Conservation (phyloP, 2,888 invertebrate genomes). For the Mythimna lalbum region DNA sequence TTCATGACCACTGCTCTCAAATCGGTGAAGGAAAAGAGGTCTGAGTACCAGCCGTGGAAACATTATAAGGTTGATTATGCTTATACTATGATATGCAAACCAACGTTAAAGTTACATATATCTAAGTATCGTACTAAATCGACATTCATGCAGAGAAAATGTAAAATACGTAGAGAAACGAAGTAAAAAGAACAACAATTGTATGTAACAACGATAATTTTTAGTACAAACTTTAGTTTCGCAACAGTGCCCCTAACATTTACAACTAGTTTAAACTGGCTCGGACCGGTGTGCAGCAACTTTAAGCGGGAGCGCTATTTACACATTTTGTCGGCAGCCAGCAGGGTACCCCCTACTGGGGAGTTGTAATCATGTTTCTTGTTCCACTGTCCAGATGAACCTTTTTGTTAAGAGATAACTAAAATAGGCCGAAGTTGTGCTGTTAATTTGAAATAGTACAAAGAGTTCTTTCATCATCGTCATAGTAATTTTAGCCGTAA, state of each 20-base stretch:
- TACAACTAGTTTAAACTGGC: conserved; percentile 68
- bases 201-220: conserved; percentile 60
- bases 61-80: too few relatives aligned
- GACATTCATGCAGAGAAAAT: conserved; percentile 22
- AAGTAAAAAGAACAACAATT: conserved; percentile 59
- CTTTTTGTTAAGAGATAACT: conserved; percentile 33
- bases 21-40: too few relatives aligned
- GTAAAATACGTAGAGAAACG: conserved; percentile 34
- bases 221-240: conserved; percentile 60
- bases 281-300: conserved; percentile 61
- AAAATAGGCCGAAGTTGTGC: neutral
- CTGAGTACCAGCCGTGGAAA: too few relatives aligned
- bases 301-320: conserved; percentile 66
- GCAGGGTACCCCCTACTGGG: conserved; percentile 17
- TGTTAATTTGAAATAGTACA: too few relatives aligned
- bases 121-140: neutral
- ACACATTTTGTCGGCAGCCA: conserved; percentile 63
- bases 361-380: conserved; percentile 64
- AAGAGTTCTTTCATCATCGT: too few relatives aligned
- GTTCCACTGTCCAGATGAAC: conserved; percentile 39
- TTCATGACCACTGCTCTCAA: too few relatives aligned
- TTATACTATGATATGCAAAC: too few relatives aligned
- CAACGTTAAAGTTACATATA: conserved; percentile 5
- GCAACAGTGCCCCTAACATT: conserved; percentile 63
- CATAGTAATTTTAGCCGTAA: too few relatives aligned